phyloP scores from a whole-genome alignment of 2,113 vertebrate genomes.

The Nematolebias whitei region DNA sequence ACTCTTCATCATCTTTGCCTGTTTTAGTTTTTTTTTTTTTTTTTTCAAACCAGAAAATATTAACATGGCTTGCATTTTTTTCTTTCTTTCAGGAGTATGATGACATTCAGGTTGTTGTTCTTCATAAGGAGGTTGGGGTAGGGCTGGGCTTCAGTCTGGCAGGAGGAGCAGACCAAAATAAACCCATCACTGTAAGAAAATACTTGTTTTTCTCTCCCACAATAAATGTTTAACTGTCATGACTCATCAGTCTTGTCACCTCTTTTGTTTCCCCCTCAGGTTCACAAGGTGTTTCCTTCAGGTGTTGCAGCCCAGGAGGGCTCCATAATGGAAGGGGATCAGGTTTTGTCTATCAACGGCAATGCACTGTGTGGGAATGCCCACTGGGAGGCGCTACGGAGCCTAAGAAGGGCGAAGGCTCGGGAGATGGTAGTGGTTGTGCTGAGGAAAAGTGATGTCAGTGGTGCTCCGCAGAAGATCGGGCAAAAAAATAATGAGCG shows the following conservation, averaged over 20 bases:
- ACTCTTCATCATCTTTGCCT: too few relatives aligned
- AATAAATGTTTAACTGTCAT: neutral
- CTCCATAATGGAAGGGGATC: constrained; percentile 75
- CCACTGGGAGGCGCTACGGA: constrained; percentile 78
- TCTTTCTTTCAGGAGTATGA: constrained; percentile 67
- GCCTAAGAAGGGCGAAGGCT: constrained; percentile 68
- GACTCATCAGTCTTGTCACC: neutral
- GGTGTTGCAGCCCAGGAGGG: constrained; percentile 80
- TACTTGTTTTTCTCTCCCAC: neutral
- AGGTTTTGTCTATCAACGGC: constrained; percentile 82
- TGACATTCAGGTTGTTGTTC: constrained; percentile 81
- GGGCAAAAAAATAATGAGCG: constrained; percentile 3
- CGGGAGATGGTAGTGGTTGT: constrained; percentile 79
- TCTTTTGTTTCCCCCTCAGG: constrained; percentile 53
- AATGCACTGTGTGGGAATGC: constrained; percentile 61
- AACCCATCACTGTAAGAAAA: constrained; percentile 79
- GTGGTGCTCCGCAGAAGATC: neutral
- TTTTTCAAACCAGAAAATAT: too few relatives aligned
- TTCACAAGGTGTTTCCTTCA: constrained; percentile 77
- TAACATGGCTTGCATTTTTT: neutral
- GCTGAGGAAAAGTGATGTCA: constrained; percentile 58
- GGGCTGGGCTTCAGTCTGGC: constrained; percentile 84
- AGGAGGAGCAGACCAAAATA: constrained; percentile 83
- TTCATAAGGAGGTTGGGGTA: constrained; percentile 82
- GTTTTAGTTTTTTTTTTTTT: too few relatives aligned